Conservation (phyloP, 2,888 invertebrate genomes). For the Caenorhabditis sulstoni region DNA sequence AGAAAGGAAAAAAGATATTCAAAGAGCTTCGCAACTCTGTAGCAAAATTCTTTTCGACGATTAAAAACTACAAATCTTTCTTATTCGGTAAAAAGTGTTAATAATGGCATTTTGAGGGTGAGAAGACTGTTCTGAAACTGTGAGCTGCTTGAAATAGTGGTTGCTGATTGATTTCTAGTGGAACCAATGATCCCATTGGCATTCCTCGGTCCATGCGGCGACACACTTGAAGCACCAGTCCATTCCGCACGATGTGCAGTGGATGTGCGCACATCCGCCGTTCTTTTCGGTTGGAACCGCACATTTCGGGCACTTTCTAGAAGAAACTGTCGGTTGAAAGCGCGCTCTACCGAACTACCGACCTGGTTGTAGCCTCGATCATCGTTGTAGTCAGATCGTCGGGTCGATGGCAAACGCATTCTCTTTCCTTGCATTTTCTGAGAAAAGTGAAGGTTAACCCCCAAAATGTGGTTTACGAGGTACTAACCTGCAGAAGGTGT, state of each 20-base stretch:
- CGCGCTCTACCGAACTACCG: no score
- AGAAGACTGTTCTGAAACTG: no score
- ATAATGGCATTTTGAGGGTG: slow-evolving; percentile 12
- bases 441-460: not conserved
- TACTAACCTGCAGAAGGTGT: slow-evolving; percentile 62
- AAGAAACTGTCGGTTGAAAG: no score
- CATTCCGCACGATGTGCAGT: slow-evolving; percentile 70
- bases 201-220: slow-evolving; percentile 71
- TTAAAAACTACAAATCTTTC: no score
- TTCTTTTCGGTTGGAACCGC: slow-evolving; percentile 70
- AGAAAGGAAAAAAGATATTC: no score
- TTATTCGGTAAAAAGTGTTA: not conserved
- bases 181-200: slow-evolving; percentile 80
- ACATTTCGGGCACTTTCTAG: slow-evolving; percentile 75
- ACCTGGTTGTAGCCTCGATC: slow-evolving; percentile 61
- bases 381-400: slow-evolving; percentile 53
- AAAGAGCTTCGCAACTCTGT: no score
- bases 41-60: no score
- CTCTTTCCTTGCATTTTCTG: slow-evolving; percentile 46
- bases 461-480: no score
- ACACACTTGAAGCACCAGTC: slow-evolving; percentile 76
- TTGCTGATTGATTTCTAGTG: slow-evolving; percentile 12
- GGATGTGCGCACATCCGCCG: slow-evolving; percentile 79
- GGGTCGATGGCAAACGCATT: slow-evolving; percentile 36
- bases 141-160: no score